These are phyloP conservation scores for Ophion ellenae DNA, from an alignment of 2,888 invertebrate species.

Conservation along the genomic window DNA sequence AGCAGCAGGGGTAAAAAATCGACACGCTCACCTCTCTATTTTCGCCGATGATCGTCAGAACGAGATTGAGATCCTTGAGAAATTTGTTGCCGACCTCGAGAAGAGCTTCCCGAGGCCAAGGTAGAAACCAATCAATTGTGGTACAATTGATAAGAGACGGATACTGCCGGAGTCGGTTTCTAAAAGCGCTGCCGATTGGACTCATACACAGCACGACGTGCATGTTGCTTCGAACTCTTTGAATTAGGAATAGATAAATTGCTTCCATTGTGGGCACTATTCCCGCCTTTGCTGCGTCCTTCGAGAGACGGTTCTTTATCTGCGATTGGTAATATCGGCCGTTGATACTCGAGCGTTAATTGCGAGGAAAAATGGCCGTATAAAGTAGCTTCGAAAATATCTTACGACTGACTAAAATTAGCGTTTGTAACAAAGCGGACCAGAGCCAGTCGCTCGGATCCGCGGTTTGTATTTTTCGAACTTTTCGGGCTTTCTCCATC, in stretches of 20 bases:
- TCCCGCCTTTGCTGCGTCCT: conserved; percentile 86
- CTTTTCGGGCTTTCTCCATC: no score
- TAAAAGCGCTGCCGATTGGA: conserved; percentile 94
- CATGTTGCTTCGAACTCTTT: conserved; percentile 90
- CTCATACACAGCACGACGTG: conserved; percentile 95
- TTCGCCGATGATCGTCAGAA: conserved; percentile 88
- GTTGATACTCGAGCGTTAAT: neutral
- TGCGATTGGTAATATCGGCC: conserved; percentile 74
- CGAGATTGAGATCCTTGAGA: conserved; percentile 89
- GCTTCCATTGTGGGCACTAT: conserved; percentile 88
- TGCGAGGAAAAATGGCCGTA: neutral
- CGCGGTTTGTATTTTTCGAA: no score
- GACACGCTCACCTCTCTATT: conserved; percentile 83
- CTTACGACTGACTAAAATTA: neutral
- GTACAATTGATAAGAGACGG: conserved; percentile 94
- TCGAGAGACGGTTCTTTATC: conserved; percentile 87
- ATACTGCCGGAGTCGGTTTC: conserved; percentile 93
- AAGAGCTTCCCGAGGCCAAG: conserved; percentile 95
- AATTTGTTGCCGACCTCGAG: conserved; percentile 95
- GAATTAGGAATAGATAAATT: conserved; percentile 91
- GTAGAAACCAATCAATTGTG: conserved; percentile 95
- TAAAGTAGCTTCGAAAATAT: neutral
- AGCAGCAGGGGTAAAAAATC: no score
- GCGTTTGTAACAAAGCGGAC: neutral
- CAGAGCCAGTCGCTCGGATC: neutral